Base-by-base conservation (phyloP, 2,797 vertebrate species). In the Enteromius argenteus region DNA sequence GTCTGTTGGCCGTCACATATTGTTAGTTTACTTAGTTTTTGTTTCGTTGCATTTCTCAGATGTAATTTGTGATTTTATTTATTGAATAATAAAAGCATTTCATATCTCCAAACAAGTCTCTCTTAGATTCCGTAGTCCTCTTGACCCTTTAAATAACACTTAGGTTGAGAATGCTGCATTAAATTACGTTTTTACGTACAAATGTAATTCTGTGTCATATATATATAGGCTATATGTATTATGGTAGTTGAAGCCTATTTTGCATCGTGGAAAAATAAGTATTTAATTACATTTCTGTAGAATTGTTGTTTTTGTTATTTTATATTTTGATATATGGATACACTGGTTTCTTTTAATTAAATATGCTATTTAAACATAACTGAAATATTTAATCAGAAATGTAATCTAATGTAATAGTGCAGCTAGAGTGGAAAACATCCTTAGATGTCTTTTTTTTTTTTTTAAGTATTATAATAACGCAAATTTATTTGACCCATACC, bases 1-100 rank as follows among this genome's bases (percentile, higher is more conserved):
- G 95, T 96, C 96, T 95, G 94, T 91, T 93, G 96, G 95, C 96
- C 96, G 87, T 51, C 96, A 96, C 95, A 93, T 60, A 1, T 27
- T 27, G 11, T 39, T 39, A 44, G 39, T 17, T 62, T 64, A 19
- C 62, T 17, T 64, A 32, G 30, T 39, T 39, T 76, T 86, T 79
- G 75, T 64, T 84, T 80, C 71, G 5, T 82, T 82, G 75, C 27
- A 64, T 64, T 97, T 96, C 91, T 90, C 90, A 93, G 91, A 93
- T 94, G 93, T 95, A 91, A 94, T 95, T 94, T 95, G 93, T 95
- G 95, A 90, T 93, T 94, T 94, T 94, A 94, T 94, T 94, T 95
- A 95, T 95, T 94, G 92, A 95, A 94, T 93, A 95, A 94, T 94
- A 95, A 96, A 96, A 92, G 9, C 91, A 93, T 93, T 93, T 91